Percentiles rank a stretch among this genome's conserved stretches.
Conservation (phyloP, 2,113 vertebrate species). For the Ondatra zibethicus region DNA sequence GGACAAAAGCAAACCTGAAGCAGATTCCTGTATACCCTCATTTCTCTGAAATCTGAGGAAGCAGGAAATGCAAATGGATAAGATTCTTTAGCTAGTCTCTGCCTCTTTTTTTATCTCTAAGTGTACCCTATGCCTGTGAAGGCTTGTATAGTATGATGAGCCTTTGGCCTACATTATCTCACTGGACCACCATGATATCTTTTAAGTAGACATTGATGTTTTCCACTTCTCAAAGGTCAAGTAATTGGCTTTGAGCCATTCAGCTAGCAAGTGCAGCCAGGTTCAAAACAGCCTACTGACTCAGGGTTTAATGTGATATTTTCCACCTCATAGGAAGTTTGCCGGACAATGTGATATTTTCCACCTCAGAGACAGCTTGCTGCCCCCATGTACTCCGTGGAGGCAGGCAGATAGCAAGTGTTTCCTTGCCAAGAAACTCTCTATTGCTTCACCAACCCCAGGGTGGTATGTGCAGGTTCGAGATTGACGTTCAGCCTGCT, state of each 20-base stretch:
- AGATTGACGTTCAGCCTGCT: background rate
- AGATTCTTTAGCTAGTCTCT: background rate
- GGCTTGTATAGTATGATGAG: background rate
- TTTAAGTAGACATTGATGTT: background rate
- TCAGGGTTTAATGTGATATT: background rate
- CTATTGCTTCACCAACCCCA: background rate
- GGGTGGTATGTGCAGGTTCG: background rate
- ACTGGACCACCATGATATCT: background rate
- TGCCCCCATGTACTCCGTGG: background rate
- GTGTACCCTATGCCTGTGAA: background rate
- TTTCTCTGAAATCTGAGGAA: slow-evolving; percentile 34
- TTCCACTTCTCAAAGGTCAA: background rate
- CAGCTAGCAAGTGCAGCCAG: background rate
- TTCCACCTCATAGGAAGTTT: background rate
- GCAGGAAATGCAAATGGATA: slow-evolving; percentile 13
- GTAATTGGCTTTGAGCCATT: background rate
- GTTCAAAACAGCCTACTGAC: background rate
- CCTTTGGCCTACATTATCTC: background rate
- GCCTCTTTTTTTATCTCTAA: slow-evolving; percentile 15
- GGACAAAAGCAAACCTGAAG: slow-evolving; percentile 38
- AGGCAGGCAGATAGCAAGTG: background rate
- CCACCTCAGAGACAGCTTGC: background rate
- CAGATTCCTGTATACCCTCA: slow-evolving; percentile 18
- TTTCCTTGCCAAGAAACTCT: background rate
- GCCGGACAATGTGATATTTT: background rate